A percentile compares a stretch with the other conserved stretches of the same genome.
These are phyloP conservation scores for Tolmerus cingulatus DNA, from an alignment of 2,888 invertebrate species.

Conservation along the genomic window DNA sequence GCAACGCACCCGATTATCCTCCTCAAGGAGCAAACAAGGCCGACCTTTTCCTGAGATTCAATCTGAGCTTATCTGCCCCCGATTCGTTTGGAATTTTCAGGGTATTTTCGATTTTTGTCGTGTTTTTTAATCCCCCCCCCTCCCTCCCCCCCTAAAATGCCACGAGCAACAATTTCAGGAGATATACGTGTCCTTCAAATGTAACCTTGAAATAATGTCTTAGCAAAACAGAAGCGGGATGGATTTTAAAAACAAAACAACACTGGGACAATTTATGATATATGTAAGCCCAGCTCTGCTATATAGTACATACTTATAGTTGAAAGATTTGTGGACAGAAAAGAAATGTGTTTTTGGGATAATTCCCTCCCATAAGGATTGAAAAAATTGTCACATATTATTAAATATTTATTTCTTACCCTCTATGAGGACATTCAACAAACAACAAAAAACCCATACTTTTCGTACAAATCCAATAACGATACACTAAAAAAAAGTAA, in stretches of 20 bases:
- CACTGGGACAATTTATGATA: not conserved
- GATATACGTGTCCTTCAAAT: not conserved
- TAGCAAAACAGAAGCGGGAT: not conserved
- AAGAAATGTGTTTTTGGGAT: no score
- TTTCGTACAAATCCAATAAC: no score
- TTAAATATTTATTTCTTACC: no score
- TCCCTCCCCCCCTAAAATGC: not conserved
- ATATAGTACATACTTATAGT: not conserved
- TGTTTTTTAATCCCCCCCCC: not conserved
- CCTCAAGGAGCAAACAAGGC: not conserved
- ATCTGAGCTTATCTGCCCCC: not conserved
- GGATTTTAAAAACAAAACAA: not conserved
- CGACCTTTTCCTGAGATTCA: not conserved
- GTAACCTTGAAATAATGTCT: not conserved
- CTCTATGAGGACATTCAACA: no score
- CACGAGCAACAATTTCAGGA: not conserved
- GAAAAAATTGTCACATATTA: no score
- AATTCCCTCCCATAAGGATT: no score
- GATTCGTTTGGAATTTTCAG: not conserved
- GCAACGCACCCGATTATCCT: not conserved
- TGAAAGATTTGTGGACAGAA: no score
- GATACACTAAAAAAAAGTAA: no score
- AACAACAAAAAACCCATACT: no score
- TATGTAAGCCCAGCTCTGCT: not conserved
- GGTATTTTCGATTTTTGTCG: not conserved